Conservation (phyloP, 2,113 vertebrate species). For the Daphoenositta chrysoptera region DNA sequence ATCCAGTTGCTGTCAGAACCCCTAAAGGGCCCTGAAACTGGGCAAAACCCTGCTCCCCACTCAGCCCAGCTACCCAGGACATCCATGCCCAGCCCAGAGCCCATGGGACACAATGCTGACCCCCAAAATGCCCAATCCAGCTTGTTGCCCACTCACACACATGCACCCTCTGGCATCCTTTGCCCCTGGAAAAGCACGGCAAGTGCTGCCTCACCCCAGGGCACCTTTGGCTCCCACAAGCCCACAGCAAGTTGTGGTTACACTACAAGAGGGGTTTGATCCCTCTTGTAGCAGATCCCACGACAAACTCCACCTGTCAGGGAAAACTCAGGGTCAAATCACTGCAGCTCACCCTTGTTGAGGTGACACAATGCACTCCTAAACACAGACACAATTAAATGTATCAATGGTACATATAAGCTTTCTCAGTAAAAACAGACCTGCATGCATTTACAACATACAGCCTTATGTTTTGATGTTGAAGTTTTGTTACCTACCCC, state of each 20-base stretch:
- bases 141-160: background rate
- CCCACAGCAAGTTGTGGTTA: background rate
- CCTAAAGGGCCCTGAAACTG: background rate
- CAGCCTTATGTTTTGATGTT: background rate
- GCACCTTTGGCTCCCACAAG: background rate
- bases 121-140: background rate
- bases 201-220: background rate
- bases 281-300: background rate
- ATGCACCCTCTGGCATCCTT: background rate
- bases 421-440: background rate
- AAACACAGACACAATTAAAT: background rate
- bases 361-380: background rate
- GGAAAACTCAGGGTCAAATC: background rate
- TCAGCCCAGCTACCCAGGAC: background rate
- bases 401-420: background rate
- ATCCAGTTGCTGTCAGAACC: background rate
- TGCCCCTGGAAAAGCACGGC: accelerated
- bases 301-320: accelerated
- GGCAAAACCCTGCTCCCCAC: background rate
- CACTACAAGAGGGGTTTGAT: background rate
- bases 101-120: accelerated
- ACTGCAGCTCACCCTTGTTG: accelerated
- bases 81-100: background rate
- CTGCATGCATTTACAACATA: background rate
- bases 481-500: background rate